Evolutionary conservation across 1,140 invertebrate genomes (phyloP), one percentile per base, ranked within the genome.

Genomic region (Dreissena polymorpha): DNA sequence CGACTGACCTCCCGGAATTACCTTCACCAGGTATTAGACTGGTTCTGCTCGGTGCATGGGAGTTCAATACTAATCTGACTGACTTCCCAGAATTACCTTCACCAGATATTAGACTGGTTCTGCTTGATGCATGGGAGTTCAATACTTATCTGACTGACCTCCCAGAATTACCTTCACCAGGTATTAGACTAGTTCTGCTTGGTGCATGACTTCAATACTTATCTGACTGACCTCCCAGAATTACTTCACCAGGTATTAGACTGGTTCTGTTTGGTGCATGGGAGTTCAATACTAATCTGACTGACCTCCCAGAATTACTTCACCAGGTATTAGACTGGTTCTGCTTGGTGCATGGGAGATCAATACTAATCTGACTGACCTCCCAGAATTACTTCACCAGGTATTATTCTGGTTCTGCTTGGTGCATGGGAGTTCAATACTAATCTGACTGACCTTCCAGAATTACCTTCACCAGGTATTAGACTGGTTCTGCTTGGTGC

Each of bases 381-480:
- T 80, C 23, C 67, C 78, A 68, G 69, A 80, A 0, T 80, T 63
- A 21, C 78, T 13, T 25, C 65, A 27, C 78, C 78, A 72, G 78
- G 78, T 80, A 75, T 21, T 63, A 39, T 2, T 5, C 39, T 39
- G 39, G 39, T 39, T 39, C 8, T 39, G 39, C 39, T 39, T 39
- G 39, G 8, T 39, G 39, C 39, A 39, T 39, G 2, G 39, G 39
- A 39, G 39, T 39, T 39, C 3, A 39, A 39, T n/a, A n/a, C 78
- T 64, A 80, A 80, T 80, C 67, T 80, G 65, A 69, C 78, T 10
- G 78, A 72, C 50, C 29, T 80, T 16, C 67, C 78, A 68, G 69
- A 80, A 0, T 80, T 63, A 21, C 78, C 78, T 13, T 25, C 65
- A 27, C 78, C 78, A 72, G 78, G 78, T 80, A 75, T 21, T 63